Evolutionary conservation across 2,888 invertebrate species (phyloP).

Genomic region (Salticus scenicus): DNA sequence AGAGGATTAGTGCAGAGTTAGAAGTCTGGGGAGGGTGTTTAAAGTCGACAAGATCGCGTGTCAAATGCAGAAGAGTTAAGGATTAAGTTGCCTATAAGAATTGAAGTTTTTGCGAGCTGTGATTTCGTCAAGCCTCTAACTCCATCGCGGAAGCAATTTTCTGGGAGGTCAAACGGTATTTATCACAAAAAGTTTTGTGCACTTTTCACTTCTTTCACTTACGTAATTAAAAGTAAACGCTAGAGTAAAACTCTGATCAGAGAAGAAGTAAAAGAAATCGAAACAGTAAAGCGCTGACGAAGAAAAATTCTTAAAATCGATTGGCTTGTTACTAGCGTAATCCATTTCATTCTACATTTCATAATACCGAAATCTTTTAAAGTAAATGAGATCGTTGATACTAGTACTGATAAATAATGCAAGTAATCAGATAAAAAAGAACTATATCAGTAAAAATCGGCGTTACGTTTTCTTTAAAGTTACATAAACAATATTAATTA

Average conservation of each 20-base stretch:
- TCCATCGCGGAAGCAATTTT: conserved; percentile 40
- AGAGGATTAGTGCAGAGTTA: conserved; percentile 32
- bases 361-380: too few relatives aligned
- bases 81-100: conserved; percentile 35
- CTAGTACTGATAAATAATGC: too few relatives aligned
- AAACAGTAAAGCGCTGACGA: conserved; percentile 3
- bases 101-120: conserved; percentile 18
- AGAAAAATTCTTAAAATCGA: conserved; percentile 17
- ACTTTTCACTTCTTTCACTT: conserved; percentile 24
- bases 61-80: conserved; percentile 37
- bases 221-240: conserved; percentile 51
- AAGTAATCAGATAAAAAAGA: too few relatives aligned
- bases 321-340: conserved; percentile 22
- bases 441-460: too few relatives aligned
- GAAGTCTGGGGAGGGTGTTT: conserved; percentile 10
- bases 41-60: conserved; percentile 23
- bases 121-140: conserved; percentile 12
- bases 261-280: background rate
- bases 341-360: conserved; percentile 17
- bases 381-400: too few relatives aligned
- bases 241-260: background rate
- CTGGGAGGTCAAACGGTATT: conserved; percentile 48
- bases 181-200: conserved; percentile 46
- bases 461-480: too few relatives aligned
- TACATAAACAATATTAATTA: too few relatives aligned